Conservation (phyloP, 1,140 invertebrate species). For the Hesperophylax magnus region DNA sequence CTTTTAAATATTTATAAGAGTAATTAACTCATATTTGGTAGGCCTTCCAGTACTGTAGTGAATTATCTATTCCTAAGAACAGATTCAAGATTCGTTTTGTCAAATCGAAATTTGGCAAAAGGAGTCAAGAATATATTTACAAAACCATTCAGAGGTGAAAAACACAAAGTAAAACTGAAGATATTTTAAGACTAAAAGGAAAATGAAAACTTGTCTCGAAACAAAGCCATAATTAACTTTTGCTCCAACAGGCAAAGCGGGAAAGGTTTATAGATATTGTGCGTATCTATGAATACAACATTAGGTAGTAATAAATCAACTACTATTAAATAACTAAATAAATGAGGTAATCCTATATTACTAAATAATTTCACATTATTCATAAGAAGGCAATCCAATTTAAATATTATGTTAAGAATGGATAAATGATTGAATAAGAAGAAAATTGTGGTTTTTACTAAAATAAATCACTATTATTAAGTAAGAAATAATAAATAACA, state of each 20-base stretch:
- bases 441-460: neutral
- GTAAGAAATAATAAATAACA: neutral
- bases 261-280: neutral
- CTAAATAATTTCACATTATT: neutral
- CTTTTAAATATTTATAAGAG: neutral
- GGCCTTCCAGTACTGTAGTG: neutral
- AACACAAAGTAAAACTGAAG: too few species aligned
- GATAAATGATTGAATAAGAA: neutral
- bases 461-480: neutral
- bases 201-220: neutral
- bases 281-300: neutral
- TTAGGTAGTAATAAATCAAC: neutral
- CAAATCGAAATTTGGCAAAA: neutral
- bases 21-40: conserved; percentile 27
- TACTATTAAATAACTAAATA: neutral
- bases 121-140: neutral
- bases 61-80: neutral
- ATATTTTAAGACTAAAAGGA: neutral
- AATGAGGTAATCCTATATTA: conserved; percentile 9
- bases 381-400: neutral
- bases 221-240: neutral
- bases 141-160: too few species aligned
- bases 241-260: too few species aligned
- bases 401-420: neutral
- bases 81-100: neutral